Evolutionary conservation across 2,113 vertebrate species (phyloP), one percentile per base, ranked within the genome.

Genomic region (Tragelaphus buxtoni): DNA sequence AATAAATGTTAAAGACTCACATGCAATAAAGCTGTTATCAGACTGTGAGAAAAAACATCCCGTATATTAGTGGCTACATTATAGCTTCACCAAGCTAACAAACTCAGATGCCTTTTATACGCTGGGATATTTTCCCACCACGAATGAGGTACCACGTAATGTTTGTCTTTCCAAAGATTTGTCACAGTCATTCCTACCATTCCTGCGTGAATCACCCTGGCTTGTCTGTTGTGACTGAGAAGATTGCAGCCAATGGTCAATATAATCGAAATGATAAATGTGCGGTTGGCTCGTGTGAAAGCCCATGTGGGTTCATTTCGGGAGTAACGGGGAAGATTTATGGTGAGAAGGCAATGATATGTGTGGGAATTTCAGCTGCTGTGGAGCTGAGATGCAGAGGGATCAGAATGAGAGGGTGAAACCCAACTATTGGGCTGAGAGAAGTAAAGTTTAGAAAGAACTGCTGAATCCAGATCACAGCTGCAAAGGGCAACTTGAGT

Each of bases 141-240:
- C 61, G 49, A 91, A 18, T 18, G 39, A 89, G 32, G 30, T 82
- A 60, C 47, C 51, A 49, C 91, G 56, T n/a, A 35, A 83, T 97
- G 85, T 97, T 95, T 96, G n/a, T 93, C 58, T 97, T 95, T 96
- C 92, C 47, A 16, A 91, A 87, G 76, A 91, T 91, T 45, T 91
- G 93, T 61, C 92, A 89, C 53, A 35, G 55, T 89, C 55, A 55
- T 90, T 96, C 88, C 90, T 88, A 16, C 58, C 65, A 45, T 91
- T 90, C 92, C 88, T 95, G 90, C n/a, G 2, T 90, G 97, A 97
- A 53, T 97, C 96, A 93, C 9, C 4, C 61, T 76, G 30, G 65
- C n/a, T 95, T 61, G 20, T 86, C 69, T 87, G 51, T 65, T 69
- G 39, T 10, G 76, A 85, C 45, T 76, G 35, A 84, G 56, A 49